A percentile compares a stretch with the other conserved stretches of the same genome.
Conservation (phyloP, 2,113 vertebrate genomes). For the Dunckerocampus dactyliophorus region DNA sequence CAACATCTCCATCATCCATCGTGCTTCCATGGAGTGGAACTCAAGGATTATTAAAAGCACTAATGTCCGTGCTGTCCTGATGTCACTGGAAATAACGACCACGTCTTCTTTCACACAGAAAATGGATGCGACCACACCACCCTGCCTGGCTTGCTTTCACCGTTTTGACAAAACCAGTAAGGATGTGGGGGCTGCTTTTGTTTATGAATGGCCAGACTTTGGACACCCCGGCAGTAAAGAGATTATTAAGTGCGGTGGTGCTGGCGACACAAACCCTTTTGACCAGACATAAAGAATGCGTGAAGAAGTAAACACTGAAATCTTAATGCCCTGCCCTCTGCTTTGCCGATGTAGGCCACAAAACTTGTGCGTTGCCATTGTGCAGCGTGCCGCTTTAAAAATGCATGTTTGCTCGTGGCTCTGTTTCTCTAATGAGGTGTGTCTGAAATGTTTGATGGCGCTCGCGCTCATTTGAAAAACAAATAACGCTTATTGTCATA, state of each 20-base stretch:
- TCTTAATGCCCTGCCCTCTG: too few relatives aligned
- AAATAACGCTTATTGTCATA: constrained; percentile 70
- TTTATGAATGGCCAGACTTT: too few relatives aligned
- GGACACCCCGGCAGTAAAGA: too few relatives aligned
- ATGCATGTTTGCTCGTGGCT: constrained; percentile 68
- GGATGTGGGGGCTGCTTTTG: too few relatives aligned
- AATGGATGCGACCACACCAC: too few relatives aligned
- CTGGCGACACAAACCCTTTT: too few relatives aligned
- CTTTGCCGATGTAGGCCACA: too few relatives aligned
- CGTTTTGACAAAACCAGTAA: too few relatives aligned
- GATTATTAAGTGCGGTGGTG: too few relatives aligned
- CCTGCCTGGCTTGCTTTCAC: too few relatives aligned
- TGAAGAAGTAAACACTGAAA: too few relatives aligned
- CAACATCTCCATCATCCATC: constrained; percentile 2
- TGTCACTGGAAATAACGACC: background rate
- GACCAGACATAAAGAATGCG: too few relatives aligned
- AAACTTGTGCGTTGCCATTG: constrained; percentile 27
- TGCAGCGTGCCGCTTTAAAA: constrained; percentile 63
- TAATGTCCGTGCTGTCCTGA: background rate
- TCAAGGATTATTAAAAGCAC: background rate
- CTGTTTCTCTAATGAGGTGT: constrained; percentile 70
- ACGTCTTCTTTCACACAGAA: background rate
- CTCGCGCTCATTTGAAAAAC: constrained; percentile 67
- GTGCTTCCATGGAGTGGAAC: background rate
- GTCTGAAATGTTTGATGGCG: constrained; percentile 71